These are phyloP conservation scores for Trichogramma evanescens DNA, from an alignment of 2,888 invertebrate genomes.

Conservation along the genomic window DNA sequence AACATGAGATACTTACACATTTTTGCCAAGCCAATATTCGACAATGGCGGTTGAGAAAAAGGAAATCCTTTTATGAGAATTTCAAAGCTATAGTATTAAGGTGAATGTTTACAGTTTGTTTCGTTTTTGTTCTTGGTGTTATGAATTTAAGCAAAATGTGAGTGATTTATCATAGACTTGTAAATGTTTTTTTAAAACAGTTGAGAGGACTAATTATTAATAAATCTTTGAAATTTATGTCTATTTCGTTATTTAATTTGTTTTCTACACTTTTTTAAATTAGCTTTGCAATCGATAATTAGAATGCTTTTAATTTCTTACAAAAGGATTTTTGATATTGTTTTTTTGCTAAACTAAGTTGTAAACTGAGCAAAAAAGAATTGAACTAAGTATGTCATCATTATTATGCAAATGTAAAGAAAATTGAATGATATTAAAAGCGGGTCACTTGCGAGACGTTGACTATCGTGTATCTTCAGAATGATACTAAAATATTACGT, in stretches of 20 bases:
- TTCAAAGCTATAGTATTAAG: conserved; percentile 9
- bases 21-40: conserved; percentile 31
- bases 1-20: conserved; percentile 30
- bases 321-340: conserved; percentile 28
- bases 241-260: background rate
- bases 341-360: conserved; percentile 18
- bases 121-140: conserved; percentile 12
- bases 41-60: conserved; percentile 23
- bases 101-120: conserved; percentile 3
- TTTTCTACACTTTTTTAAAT: background rate
- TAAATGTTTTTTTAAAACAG: conserved; percentile 9
- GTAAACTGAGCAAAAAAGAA: conserved; percentile 7
- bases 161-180: conserved; percentile 3
- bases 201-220: background rate
- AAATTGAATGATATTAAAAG: conserved; percentile 12
- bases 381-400: conserved; percentile 18
- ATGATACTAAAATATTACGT: conserved; percentile 8
- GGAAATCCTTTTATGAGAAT: conserved; percentile 30
- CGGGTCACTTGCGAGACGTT: conserved; percentile 11
- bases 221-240: too few species aligned
- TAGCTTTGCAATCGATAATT: background rate
- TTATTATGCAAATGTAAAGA: conserved; percentile 16
- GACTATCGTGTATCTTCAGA: background rate
- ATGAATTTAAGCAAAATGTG: background rate
- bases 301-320: conserved; percentile 21